Base-by-base conservation (phyloP, 2,113 vertebrate genomes). In the Cairina moschata region DNA sequence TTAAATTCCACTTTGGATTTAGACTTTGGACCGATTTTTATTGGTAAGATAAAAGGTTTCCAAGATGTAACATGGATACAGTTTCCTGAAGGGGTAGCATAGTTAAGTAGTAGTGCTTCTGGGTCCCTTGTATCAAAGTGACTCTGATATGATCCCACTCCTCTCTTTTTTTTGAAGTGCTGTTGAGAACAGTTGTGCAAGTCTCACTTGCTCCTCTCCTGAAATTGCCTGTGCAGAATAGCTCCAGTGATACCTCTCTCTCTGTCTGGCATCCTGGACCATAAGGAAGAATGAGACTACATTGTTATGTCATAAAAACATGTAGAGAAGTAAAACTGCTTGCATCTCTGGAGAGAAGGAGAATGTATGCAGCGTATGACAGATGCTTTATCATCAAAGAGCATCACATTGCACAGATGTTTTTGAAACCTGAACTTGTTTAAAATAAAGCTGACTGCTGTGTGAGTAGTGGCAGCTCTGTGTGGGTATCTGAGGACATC, bases 1-100 rank as follows among this genome's bases (percentile, higher is more conserved):
- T 60, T 40, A 58, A 82, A 36, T 68, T 91, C n/a, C 2, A 2
- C 23, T 36, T 66, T 17, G 62, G 44, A 17, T 58, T 54, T 69
- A 50, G 65, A 40, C 52, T 90, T 95, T 46, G 54, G 31, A 36
- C 28, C 44, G 48, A 17, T 16, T 88, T 96, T 90, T 74, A 38
- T 83, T 66, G 63, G 67, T 66, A 62, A 83, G n/a, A 36, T 76
- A 79, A 17, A 69, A 6, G 44, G 55, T 22, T 66, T 8, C 58
- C 48, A 18, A 79, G n/a, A 4, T 76, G 28, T 20, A 31, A 58
- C 4, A 0, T 13, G 67, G 50, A 34, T 72, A 58, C 11, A 68
- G 32, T 76, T 89, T 56, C 29, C 9, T 60, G 76, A 81, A 89
- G 20, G 23, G 36, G 4, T 7, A 26, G 36, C 17, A 8, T 3